Evolutionary conservation across 1,140 invertebrate species (phyloP).

Genomic region (Hypsibius dujardini): DNA sequence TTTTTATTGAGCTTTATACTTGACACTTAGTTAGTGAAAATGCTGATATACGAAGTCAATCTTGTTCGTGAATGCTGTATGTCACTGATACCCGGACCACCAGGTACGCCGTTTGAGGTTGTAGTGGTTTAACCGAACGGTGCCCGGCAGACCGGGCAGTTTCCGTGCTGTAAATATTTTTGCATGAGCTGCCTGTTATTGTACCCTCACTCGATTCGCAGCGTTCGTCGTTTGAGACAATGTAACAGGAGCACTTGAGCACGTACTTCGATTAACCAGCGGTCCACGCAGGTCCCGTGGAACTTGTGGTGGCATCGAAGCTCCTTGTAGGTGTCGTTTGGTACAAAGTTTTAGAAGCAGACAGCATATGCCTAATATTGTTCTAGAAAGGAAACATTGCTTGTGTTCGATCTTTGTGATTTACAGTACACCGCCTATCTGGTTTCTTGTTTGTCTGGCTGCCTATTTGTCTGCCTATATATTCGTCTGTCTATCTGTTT

Average conservation of each 20-base stretch:
- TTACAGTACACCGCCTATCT: no score
- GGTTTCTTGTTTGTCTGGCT: no score
- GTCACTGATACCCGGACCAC: neutral
- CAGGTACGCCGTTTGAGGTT: neutral
- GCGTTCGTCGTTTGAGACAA: neutral
- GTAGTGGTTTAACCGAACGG: neutral
- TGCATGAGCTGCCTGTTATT: neutral
- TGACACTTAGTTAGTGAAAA: no score
- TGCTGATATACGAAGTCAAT: no score
- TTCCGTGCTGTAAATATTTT: conserved; percentile 10
- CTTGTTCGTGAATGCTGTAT: no score
- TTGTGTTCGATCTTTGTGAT: no score
- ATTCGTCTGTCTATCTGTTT: no score
- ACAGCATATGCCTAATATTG: neutral
- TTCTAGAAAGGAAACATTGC: no score
- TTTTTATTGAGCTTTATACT: no score
- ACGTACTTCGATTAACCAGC: neutral
- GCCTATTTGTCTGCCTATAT: no score
- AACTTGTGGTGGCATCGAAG: neutral
- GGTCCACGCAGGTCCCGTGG: neutral
- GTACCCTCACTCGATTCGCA: no score
- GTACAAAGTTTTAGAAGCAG: neutral
- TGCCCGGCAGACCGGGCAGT: neutral
- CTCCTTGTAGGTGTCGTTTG: neutral
- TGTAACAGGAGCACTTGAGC: neutral